These are phyloP conservation scores for Drosophila lutescens DNA, from an alignment of 2,888 invertebrate genomes.

Conservation along the genomic window DNA sequence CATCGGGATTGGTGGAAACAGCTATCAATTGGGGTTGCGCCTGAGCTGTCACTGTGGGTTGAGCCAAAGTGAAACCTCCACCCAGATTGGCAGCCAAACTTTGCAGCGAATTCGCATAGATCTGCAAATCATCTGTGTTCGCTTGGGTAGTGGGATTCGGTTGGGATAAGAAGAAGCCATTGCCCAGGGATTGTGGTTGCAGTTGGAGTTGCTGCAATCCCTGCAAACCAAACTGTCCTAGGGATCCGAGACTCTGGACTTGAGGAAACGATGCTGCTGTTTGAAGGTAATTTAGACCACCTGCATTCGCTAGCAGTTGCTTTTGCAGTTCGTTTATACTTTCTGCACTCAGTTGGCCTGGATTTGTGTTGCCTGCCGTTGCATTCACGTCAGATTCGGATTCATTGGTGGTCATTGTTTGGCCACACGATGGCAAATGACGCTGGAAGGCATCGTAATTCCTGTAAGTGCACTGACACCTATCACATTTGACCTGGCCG, in stretches of 20 bases:
- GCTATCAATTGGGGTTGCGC: constrained; percentile 78
- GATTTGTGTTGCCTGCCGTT: constrained; percentile 18
- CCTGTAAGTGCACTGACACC: constrained; percentile 94
- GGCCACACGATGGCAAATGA: constrained; percentile 91
- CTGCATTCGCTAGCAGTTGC: constrained; percentile 63
- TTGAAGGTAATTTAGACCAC: constrained; percentile 75
- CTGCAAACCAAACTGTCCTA: constrained; percentile 71
- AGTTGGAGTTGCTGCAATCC: constrained; percentile 72
- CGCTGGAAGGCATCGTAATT: constrained; percentile 92
- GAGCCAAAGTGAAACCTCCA: constrained; percentile 78
- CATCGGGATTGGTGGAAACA: constrained; percentile 77
- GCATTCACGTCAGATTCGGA: constrained; percentile 89
- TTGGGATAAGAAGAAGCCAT: constrained; percentile 79
- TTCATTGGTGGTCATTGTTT: constrained; percentile 89
- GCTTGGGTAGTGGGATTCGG: constrained; percentile 49
- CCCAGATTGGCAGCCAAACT: constrained; percentile 78
- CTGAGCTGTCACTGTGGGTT: constrained; percentile 58
- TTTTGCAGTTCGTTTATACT: constrained; percentile 77
- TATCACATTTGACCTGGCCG: constrained; percentile 90
- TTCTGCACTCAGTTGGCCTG: constrained; percentile 59
- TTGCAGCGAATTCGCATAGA: constrained; percentile 80
- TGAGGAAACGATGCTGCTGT: constrained; percentile 70
- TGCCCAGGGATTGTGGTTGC: constrained; percentile 78
- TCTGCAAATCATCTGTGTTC: constrained; percentile 70
- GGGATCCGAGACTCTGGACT: constrained; percentile 65